Percentiles rank a stretch among this genome's conserved stretches.
Conservation (phyloP, 2,797 vertebrate species). For the Lophotriccus pileatus region DNA sequence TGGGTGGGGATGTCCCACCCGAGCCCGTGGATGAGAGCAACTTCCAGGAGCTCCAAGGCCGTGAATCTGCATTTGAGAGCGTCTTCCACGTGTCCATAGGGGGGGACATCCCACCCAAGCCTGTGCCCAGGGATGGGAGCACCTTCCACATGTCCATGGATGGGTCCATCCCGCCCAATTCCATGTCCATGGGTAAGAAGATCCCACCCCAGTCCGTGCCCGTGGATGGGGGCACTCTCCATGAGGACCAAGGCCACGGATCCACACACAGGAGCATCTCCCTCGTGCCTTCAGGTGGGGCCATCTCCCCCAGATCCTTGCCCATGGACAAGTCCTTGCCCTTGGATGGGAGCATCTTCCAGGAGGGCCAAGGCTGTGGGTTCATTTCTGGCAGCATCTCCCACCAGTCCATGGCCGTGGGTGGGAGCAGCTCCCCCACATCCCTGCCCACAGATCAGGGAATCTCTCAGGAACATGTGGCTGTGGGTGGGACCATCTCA, state of each 20-base stretch:
- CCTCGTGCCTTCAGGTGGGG: neutral
- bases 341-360: neutral
- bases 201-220: fast-evolving
- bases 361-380: fast-evolving
- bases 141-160: fast-evolving
- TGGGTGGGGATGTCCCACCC: neutral
- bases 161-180: neutral
- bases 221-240: neutral
- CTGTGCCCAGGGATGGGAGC: fast-evolving
- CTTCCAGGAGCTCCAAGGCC: neutral
- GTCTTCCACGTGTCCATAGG: neutral
- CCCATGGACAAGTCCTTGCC: fast-evolving
- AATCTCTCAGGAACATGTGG: neutral
- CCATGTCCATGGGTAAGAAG: too few species aligned
- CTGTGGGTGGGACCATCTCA: neutral
- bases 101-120: neutral
- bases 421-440: neutral
- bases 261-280: neutral
- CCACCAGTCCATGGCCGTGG: neutral
- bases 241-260: neutral
- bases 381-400: neutral
- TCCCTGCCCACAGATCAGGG: neutral
- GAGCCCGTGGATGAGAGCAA: neutral
- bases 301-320: fast-evolving
- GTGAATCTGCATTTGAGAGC: neutral